Percentiles rank a stretch among this genome's conserved stretches.
Conservation (phyloP, 2,888 invertebrate species). For the Melieria picta region DNA sequence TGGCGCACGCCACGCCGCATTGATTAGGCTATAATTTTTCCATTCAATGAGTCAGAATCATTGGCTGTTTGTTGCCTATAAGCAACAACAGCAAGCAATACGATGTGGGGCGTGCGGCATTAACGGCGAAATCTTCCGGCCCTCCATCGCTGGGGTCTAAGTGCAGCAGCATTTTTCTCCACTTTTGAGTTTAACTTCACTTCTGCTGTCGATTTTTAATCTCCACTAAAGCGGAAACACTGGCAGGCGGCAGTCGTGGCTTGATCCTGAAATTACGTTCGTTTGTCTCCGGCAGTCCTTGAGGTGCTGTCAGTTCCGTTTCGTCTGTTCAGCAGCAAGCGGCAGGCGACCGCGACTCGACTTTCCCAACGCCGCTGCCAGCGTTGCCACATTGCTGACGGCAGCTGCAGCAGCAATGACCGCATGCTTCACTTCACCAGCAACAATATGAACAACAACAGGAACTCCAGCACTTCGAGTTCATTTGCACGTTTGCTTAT, state of each 20-base stretch:
- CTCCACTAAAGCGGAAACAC: conserved; percentile 41
- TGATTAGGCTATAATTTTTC: conserved; percentile 64
- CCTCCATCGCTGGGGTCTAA: conserved; percentile 2
- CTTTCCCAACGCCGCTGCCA: too few species aligned
- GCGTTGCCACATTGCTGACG: too few species aligned
- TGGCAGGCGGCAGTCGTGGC: conserved; percentile 32
- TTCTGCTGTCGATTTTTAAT: conserved; percentile 10
- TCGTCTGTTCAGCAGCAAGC: conserved; percentile 17
- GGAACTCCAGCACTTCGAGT: too few species aligned
- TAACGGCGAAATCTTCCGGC: not conserved
- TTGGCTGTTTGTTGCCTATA: conserved; percentile 39
- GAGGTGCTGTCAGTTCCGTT: conserved; percentile 44
- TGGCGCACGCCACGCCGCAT: conserved; percentile 37
- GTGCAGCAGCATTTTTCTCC: not conserved
- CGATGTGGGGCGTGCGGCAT: conserved; percentile 12
- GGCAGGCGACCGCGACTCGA: not conserved
- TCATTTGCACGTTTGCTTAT: too few species aligned
- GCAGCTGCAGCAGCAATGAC: conserved; percentile 10
- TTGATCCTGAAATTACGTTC: conserved; percentile 56
- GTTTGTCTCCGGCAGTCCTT: conserved; percentile 49
- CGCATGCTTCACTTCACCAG: conserved; percentile 52
- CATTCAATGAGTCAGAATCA: conserved; percentile 59
- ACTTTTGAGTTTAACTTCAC: not conserved
- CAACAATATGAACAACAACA: conserved; percentile 23
- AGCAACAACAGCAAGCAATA: conserved; percentile 22